phyloP scores from a whole-genome alignment of 1,140 invertebrate species.

The Andricus grossulariae region DNA sequence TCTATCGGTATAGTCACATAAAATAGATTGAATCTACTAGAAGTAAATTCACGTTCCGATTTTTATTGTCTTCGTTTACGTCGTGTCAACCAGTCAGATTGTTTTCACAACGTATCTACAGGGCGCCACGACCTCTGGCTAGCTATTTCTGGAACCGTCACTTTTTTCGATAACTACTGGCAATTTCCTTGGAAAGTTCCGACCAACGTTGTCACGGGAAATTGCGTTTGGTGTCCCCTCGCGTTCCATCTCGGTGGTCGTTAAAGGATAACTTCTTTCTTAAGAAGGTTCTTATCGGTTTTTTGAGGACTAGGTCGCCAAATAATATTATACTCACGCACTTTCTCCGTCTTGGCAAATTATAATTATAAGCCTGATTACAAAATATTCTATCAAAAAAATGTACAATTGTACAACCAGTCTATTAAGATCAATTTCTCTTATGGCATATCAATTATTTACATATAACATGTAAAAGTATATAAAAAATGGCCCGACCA shows the following conservation, averaged over 20 bases:
- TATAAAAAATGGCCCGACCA: too few relatives aligned
- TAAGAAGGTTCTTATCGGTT: slow-evolving; percentile 6
- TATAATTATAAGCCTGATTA: too few relatives aligned
- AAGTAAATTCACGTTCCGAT: slow-evolving; percentile 4
- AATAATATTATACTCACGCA: not conserved
- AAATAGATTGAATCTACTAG: slow-evolving; percentile 18
- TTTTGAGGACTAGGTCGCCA: not conserved
- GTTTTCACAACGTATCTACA: slow-evolving; percentile 2
- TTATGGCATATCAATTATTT: too few relatives aligned
- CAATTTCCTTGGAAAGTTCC: slow-evolving; percentile 45
- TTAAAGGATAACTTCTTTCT: slow-evolving; percentile 38
- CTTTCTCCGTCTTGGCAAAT: not conserved
- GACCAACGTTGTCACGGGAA: slow-evolving; percentile 46
- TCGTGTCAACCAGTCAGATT: slow-evolving; percentile 24
- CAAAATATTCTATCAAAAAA: too few relatives aligned
- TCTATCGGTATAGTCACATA: not conserved
- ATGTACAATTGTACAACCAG: too few relatives aligned
- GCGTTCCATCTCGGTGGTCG: slow-evolving; percentile 8
- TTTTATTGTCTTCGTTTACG: slow-evolving; percentile 23
- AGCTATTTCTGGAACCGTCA: slow-evolving; percentile 20
- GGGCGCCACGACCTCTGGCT: slow-evolving; percentile 39
- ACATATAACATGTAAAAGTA: too few relatives aligned
- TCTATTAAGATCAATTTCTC: too few relatives aligned
- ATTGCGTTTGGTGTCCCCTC: slow-evolving; percentile 42
- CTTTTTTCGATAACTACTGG: slow-evolving; percentile 46